Conservation (phyloP, 1,140 invertebrate species). For the Vanessa tameamea region DNA sequence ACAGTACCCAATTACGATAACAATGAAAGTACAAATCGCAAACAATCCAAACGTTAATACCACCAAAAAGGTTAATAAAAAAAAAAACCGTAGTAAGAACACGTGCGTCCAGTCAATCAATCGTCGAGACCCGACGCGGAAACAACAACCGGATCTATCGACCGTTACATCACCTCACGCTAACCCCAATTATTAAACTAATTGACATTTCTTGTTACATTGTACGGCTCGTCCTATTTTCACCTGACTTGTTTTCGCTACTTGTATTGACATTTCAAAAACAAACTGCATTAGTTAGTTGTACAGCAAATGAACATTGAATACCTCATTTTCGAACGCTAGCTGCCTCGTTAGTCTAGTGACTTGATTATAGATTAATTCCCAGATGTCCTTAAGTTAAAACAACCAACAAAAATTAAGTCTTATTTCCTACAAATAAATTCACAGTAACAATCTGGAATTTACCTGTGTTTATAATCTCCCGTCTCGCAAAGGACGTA, state of each 20-base stretch:
- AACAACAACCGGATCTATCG: conserved; percentile 25
- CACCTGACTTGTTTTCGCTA: conserved; percentile 15
- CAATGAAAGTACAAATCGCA: conserved; percentile 1
- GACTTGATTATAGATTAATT: too few relatives aligned
- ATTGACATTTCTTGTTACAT: conserved; percentile 32
- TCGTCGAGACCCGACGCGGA: conserved; percentile 27
- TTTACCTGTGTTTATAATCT: too few relatives aligned
- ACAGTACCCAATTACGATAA: neutral
- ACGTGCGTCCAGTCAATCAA: conserved; percentile 23
- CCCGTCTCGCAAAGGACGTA: too few relatives aligned
- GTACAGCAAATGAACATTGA: neutral
- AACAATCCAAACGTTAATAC: neutral
- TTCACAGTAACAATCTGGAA: too few relatives aligned
- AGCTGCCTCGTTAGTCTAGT: too few relatives aligned
- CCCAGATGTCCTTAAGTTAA: neutral
- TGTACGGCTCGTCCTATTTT: conserved; percentile 20
- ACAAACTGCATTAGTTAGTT: conserved; percentile 5
- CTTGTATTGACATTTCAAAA: conserved; percentile 22
- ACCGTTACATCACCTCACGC: conserved; percentile 15
- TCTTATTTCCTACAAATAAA: too few relatives aligned
- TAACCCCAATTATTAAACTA: conserved; percentile 31
- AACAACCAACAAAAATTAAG: neutral
- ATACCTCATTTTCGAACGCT: neutral
- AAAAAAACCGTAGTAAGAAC: neutral
- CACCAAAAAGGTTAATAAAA: neutral